phyloP scores from a whole-genome alignment of 2,113 vertebrate genomes.

The Nyctereutes procyonoides region DNA sequence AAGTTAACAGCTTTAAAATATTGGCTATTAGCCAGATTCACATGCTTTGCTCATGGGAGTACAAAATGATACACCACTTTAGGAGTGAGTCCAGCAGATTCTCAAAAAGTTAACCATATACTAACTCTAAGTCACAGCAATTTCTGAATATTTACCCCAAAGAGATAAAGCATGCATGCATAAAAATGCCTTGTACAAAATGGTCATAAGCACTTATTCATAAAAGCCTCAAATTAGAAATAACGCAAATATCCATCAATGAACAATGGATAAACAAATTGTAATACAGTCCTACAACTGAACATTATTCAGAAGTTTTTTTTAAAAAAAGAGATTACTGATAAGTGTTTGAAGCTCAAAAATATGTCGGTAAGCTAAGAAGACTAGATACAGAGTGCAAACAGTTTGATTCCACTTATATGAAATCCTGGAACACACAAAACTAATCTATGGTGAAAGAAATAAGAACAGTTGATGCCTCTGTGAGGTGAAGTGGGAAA shows the following conservation, averaged over 20 bases:
- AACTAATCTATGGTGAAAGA: neutral
- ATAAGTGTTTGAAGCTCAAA: neutral
- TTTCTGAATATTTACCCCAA: neutral
- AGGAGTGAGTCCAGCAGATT: neutral
- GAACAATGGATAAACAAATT: neutral
- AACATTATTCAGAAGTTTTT: neutral
- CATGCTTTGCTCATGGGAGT: neutral
- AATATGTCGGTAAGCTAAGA: neutral
- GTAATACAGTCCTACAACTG: neutral
- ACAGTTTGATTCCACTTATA: neutral
- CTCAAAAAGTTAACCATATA: neutral
- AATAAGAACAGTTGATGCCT: neutral
- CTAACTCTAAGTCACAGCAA: neutral
- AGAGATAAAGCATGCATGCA: neutral
- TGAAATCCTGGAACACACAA: neutral
- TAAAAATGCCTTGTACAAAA: neutral
- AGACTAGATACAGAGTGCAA: neutral
- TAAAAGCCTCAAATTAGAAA: neutral
- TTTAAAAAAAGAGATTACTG: neutral
- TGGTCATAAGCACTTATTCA: neutral
- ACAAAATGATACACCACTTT: neutral
- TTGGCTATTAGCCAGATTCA: neutral
- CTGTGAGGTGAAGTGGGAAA: neutral
- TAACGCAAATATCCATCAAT: neutral
- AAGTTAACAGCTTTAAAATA: conserved; percentile 43